These are phyloP conservation scores for Stigmatopora argus DNA, from an alignment of 2,113 vertebrate genomes.

Conservation along the genomic window DNA sequence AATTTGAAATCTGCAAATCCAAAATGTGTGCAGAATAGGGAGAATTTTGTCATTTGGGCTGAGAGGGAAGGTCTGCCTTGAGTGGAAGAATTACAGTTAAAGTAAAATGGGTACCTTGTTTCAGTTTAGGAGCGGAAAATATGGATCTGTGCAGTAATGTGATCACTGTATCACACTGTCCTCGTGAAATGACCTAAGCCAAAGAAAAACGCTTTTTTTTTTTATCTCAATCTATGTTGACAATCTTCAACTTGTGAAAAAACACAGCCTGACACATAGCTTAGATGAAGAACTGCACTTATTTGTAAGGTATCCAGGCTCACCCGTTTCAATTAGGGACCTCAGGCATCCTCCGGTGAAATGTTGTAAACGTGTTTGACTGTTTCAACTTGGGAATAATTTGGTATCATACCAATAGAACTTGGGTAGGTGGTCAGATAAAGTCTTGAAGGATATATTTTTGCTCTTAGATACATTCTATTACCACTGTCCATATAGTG, in stretches of 20 bases:
- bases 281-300: too few species aligned
- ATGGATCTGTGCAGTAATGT: neutral
- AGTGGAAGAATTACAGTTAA: neutral
- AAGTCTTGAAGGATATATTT: neutral
- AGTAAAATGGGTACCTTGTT: neutral
- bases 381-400: too few species aligned
- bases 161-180: neutral
- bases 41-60: neutral
- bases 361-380: neutral
- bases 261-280: neutral
- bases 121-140: neutral
- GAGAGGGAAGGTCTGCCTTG: neutral
- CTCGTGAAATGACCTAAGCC: neutral
- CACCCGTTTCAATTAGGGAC: too few species aligned
- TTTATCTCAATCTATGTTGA: neutral
- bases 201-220: neutral
- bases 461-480: neutral
- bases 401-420: too few species aligned
- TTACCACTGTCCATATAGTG: conserved; percentile 1
- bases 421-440: too few species aligned
- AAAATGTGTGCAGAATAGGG: neutral
- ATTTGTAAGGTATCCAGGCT: too few species aligned
- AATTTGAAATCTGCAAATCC: neutral
- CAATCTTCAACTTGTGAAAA: neutral
- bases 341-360: neutral